Evolutionary conservation across 2,888 invertebrate species (phyloP).

Genomic region (Cataglyphis altisquamis): DNA sequence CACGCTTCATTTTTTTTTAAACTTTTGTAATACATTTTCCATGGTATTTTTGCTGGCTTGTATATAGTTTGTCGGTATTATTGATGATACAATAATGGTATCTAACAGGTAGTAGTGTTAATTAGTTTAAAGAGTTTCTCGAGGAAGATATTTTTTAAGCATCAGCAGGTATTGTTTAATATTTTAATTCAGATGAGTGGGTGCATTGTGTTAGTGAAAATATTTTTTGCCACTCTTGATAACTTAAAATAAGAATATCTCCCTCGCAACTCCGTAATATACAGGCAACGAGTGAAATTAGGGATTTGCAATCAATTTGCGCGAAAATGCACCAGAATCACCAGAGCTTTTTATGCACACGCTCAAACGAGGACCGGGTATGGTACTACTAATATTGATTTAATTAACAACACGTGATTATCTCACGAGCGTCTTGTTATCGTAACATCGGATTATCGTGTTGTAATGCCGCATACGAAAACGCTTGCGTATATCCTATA

Average conservation of each 20-base stretch:
- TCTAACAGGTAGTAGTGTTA: slow-evolving; percentile 60
- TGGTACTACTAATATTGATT: slow-evolving; percentile 53
- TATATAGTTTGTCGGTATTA: slow-evolving; percentile 63
- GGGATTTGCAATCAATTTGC: slow-evolving; percentile 18
- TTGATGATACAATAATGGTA: slow-evolving; percentile 58
- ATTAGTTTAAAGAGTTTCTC: background rate
- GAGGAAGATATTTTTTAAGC: slow-evolving; percentile 47
- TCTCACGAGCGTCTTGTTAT: background rate
- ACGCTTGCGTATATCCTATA: background rate
- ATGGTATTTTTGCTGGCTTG: slow-evolving; percentile 61
- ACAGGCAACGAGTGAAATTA: slow-evolving; percentile 16
- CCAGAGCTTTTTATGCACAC: slow-evolving; percentile 50
- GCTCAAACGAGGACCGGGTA: slow-evolving; percentile 29
- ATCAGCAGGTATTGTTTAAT: background rate
- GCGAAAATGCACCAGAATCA: slow-evolving; percentile 45
- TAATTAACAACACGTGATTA: slow-evolving; percentile 44
- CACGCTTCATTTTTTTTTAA: slow-evolving; percentile 72
- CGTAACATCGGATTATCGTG: background rate
- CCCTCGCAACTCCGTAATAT: background rate
- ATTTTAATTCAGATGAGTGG: background rate
- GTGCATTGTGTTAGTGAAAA: background rate
- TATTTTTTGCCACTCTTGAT: no score
- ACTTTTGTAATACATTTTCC: slow-evolving; percentile 30
- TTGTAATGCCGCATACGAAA: background rate
- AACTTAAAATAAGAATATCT: slow-evolving; percentile 9